A percentile compares a stretch with the other conserved stretches of the same genome.
Conservation (phyloP, 2,113 vertebrate species). For the Heliornis fulica region DNA sequence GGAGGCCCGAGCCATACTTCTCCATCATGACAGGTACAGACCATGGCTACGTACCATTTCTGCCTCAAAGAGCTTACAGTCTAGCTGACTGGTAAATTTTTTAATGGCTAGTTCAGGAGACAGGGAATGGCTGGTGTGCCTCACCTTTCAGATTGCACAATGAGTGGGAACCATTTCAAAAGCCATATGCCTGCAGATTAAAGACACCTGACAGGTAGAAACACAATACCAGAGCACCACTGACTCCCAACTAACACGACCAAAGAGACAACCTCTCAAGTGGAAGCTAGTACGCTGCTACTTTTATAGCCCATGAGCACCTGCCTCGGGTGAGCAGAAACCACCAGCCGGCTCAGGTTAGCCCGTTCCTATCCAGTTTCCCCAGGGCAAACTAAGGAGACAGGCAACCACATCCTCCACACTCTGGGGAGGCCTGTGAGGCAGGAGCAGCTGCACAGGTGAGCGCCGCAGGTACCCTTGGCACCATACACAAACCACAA, state of each 20-base stretch:
- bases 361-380: accelerated
- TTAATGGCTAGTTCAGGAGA: not conserved
- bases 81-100: not conserved
- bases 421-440: not conserved
- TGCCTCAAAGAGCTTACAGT: not conserved
- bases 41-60: not conserved
- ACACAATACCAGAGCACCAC: not conserved
- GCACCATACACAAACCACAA: accelerated
- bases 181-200: not conserved
- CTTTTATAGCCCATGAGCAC: not conserved
- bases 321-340: not conserved
- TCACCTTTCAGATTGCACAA: not conserved
- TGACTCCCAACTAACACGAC: not conserved
- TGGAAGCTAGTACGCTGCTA: accelerated
- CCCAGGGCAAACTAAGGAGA: not conserved
- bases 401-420: accelerated
- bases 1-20: not conserved
- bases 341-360: accelerated
- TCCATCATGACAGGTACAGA: not conserved
- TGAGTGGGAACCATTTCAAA: not conserved
- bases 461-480: not conserved
- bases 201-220: not conserved
- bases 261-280: not conserved
- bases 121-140: not conserved
- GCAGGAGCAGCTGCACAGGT: not conserved